Base-by-base conservation (phyloP, 2,113 vertebrate genomes). In the Nothoprocta pentlandii region DNA sequence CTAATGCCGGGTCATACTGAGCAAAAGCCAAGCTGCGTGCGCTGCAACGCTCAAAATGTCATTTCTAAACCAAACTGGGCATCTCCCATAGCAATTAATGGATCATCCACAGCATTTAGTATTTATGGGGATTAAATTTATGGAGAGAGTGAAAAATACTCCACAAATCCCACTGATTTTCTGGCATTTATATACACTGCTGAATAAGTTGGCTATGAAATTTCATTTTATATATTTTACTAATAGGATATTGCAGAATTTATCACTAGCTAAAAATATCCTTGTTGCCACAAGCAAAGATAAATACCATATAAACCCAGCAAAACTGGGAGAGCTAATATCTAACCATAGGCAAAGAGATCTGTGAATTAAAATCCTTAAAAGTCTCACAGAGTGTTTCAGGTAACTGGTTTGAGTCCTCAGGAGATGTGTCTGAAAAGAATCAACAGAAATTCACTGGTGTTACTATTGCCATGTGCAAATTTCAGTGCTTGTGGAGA, bases 261-360 rank as follows among this genome's bases (percentile, higher is more conserved):
- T 77, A 4, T 84, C 12, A 23, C 16, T 80, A 39, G 15, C 19
- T 89, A 44, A 89, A 92, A 92, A 95, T 84, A 67, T 9, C 54
- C n/a, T 68, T 90, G 6, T 74, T 93, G 68, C 64, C 66, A 34
- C 26, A 47, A 89, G 71, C 61, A 94, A 91, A 92, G 36, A 58
- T 36, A 94, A 90, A 93, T 70, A 10, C 47, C 5, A 8, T 23
- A 53, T 22, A 71, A 79, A 89, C 61, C 15, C 56, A 85, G n/a
- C 22, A 73, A 53, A 91, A 85, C 28, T 25, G 12, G 58, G 67
- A 47, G 11, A 87, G 62, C 17, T 36, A 17, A 4, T 32, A 62
- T 58, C 39, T 83, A 89, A 41, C 8, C 68, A 2, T 30, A 69
- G 61, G 54, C 64, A 51, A 66, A 75, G 30, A 41, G 36, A 51